These are phyloP conservation scores for Sphinx pinastri DNA, from an alignment of 2,888 invertebrate species.

Conservation along the genomic window DNA sequence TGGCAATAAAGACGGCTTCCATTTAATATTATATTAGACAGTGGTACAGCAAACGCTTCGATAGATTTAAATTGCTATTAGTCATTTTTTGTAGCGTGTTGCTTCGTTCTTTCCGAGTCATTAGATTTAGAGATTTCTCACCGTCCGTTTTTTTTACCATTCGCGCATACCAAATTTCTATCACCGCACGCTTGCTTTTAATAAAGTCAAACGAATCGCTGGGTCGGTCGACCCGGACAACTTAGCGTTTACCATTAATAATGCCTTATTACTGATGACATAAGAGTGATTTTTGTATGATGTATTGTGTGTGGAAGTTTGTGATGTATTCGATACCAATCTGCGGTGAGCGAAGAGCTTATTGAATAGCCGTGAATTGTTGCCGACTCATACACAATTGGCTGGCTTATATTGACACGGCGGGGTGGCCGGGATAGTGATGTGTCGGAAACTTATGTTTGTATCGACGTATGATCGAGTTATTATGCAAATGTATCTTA, in stretches of 20 bases:
- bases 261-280: not conserved
- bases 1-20: conserved; percentile 27
- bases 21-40: conserved; percentile 28
- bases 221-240: conserved; percentile 27
- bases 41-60: conserved; percentile 25
- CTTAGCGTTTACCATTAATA: conserved; percentile 19
- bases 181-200: conserved; percentile 47
- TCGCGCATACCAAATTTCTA: conserved; percentile 53
- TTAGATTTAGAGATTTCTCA: conserved; percentile 52
- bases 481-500: not conserved
- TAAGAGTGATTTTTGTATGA: conserved; percentile 39
- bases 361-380: conserved; percentile 77
- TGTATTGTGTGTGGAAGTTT: conserved; percentile 33
- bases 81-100: conserved; percentile 36
- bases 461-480: conserved; percentile 7
- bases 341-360: conserved; percentile 67
- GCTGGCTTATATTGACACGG: conserved; percentile 72
- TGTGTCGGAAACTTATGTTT: conserved; percentile 35
- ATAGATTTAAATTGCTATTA: conserved; percentile 32
- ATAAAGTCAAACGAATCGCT: conserved; percentile 42
- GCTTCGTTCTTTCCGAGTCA: conserved; percentile 43
- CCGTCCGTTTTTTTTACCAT: conserved; percentile 41
- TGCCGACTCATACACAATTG: conserved; percentile 76
- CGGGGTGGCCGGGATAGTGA: conserved; percentile 68
- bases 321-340: conserved; percentile 63